Conservation (phyloP, 2,113 vertebrate genomes). For the Tympanuchus pallidicinctus region DNA sequence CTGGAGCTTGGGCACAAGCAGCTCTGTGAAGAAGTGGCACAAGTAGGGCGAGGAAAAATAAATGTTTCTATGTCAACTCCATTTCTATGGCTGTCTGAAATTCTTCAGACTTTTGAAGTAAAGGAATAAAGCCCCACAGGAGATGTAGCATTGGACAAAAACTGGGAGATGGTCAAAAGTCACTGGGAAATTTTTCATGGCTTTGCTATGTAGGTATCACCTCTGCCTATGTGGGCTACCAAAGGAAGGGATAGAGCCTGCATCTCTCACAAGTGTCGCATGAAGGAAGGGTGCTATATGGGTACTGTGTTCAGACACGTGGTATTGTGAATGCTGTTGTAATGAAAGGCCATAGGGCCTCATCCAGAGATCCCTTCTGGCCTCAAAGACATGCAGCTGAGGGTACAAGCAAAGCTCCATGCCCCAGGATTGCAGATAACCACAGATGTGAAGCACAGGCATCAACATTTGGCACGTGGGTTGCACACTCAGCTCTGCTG, state of each 20-base stretch:
- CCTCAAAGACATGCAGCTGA: neutral
- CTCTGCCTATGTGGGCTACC: neutral
- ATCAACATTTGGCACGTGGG: fast-evolving
- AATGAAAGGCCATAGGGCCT: neutral
- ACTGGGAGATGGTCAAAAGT: neutral
- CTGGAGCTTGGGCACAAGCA: neutral
- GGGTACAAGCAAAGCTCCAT: neutral
- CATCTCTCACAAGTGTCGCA: neutral
- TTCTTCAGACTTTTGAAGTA: slow-evolving; percentile 16
- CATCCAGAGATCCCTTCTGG: neutral
- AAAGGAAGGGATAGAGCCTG: neutral
- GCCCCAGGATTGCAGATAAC: neutral
- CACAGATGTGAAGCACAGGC: neutral
- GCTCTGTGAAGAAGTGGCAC: neutral
- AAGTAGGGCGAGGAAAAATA: neutral
- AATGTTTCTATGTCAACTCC: neutral
- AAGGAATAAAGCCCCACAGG: neutral
- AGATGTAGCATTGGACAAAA: neutral
- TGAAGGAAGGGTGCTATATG: neutral
- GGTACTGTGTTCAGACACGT: neutral
- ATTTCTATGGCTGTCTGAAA: slow-evolving; percentile 4
- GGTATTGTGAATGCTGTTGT: neutral
- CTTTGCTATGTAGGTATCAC: neutral
- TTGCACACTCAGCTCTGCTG: neutral
- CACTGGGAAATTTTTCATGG: neutral